Percentiles rank a stretch among this genome's conserved stretches.
Evolutionary conservation across 2,797 vertebrate genomes (phyloP).

Genomic region (Xiphophorus birchmanni): DNA sequence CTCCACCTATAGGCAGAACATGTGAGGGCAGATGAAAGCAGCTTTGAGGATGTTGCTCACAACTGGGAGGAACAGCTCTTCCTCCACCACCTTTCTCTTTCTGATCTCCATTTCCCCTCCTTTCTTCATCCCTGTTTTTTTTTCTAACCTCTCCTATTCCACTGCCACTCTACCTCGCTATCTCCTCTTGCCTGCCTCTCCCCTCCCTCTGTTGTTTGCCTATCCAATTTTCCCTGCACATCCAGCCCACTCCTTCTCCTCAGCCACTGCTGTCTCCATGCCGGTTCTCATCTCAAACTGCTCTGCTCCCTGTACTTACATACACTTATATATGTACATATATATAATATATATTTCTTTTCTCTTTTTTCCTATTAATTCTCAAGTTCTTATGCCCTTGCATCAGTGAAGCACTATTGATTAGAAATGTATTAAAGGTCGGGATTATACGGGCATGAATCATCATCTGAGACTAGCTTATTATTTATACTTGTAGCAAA

Average conservation of each 20-base stretch:
- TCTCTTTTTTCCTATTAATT: slow-evolving; percentile 5
- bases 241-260: slow-evolving; percentile 43
- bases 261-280: slow-evolving; percentile 42
- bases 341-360: not conserved
- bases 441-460: slow-evolving; percentile 13
- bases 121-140: slow-evolving; percentile 40
- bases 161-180: slow-evolving; percentile 48
- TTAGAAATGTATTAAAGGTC: slow-evolving; percentile 19
- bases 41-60: slow-evolving; percentile 67
- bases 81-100: slow-evolving; percentile 50
- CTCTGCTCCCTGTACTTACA: slow-evolving; percentile 31
- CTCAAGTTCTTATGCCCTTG: slow-evolving; percentile 20
- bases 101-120: slow-evolving; percentile 45
- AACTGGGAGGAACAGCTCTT: slow-evolving; percentile 52
- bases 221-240: slow-evolving; percentile 62
- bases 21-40: slow-evolving; percentile 68
- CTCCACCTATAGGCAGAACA: slow-evolving; percentile 41
- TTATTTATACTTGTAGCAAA: not conserved
- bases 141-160: slow-evolving; percentile 41
- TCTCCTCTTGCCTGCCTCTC: slow-evolving; percentile 57
- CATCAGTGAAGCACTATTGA: slow-evolving; percentile 33
- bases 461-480: not conserved
- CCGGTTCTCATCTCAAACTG: slow-evolving; percentile 40
- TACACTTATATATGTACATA: not conserved
- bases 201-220: slow-evolving; percentile 61